phyloP scores from a whole-genome alignment of 53 echinoderm and acorn worm genomes.

The Antedon mediterranea region DNA sequence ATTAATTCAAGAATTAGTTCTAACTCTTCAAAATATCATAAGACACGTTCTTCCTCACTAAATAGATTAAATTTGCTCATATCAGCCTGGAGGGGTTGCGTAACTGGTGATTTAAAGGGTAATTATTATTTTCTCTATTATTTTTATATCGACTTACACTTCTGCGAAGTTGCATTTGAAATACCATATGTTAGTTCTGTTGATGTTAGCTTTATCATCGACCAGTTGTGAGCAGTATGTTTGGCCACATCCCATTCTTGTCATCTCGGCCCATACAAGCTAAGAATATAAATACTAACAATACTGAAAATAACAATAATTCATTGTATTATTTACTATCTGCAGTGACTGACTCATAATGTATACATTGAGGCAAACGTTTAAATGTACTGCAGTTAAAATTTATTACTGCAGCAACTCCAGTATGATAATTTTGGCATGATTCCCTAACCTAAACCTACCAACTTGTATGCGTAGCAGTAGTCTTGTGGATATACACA shows the following conservation, averaged over 20 bases:
- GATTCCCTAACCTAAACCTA: not conserved
- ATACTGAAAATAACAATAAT: not conserved
- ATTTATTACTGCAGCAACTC: no score
- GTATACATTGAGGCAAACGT: no score
- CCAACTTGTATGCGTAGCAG: slow-evolving; percentile 38
- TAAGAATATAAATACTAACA: not conserved
- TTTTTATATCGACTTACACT: no score
- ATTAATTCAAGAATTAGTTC: no score
- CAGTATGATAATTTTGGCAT: not conserved
- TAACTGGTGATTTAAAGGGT: no score
- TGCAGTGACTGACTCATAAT: not conserved
- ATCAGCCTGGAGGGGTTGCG: no score
- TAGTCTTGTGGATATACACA: not conserved
- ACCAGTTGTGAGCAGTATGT: slow-evolving; percentile 22
- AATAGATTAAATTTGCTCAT: no score
- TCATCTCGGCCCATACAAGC: slow-evolving; percentile 33
- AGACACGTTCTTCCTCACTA: no score
- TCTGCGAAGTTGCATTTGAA: slow-evolving; percentile 41
- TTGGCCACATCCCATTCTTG: slow-evolving; percentile 28
- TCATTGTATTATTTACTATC: not conserved
- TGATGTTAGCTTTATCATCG: slow-evolving; percentile 4
- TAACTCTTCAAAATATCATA: no score
- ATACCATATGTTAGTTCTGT: slow-evolving; percentile 19
- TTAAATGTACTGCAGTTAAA: no score
- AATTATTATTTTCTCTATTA: no score